Conservation (phyloP, 2,113 vertebrate genomes). For the Chitala chitala region DNA sequence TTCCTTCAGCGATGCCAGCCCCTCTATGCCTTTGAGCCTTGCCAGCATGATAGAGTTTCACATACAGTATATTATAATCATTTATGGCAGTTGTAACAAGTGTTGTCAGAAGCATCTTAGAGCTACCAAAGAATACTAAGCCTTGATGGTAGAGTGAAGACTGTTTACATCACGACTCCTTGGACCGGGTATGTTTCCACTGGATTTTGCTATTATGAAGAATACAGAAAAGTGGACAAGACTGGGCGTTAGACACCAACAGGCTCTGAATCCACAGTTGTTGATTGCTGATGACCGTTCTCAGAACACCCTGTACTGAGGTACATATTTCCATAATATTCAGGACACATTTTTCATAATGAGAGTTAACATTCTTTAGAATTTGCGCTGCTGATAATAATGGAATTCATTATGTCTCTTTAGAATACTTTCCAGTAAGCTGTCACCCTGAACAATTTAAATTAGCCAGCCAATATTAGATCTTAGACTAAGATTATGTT, state of each 20-base stretch:
- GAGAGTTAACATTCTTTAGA: slow-evolving; percentile 63
- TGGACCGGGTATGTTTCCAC: no score
- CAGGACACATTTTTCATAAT: slow-evolving; percentile 59
- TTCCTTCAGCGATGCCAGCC: neutral
- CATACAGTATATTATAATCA: no score
- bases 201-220: no score
- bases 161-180: no score
- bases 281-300: slow-evolving; percentile 52
- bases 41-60: neutral
- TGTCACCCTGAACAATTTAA: slow-evolving; percentile 66
- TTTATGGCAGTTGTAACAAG: no score
- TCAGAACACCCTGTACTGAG: slow-evolving; percentile 59
- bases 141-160: no score
- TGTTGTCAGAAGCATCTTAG: no score
- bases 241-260: no score
- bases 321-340: slow-evolving; percentile 56
- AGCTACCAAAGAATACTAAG: no score
- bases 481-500: slow-evolving; percentile 53
- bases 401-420: slow-evolving; percentile 63
- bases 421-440: slow-evolving; percentile 49
- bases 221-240: no score
- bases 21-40: neutral
- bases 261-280: no score
- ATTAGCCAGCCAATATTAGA: slow-evolving; percentile 59
- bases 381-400: slow-evolving; percentile 61